Base-by-base conservation (phyloP, 2,888 invertebrate species). In the Troglohyphantes excavatus region DNA sequence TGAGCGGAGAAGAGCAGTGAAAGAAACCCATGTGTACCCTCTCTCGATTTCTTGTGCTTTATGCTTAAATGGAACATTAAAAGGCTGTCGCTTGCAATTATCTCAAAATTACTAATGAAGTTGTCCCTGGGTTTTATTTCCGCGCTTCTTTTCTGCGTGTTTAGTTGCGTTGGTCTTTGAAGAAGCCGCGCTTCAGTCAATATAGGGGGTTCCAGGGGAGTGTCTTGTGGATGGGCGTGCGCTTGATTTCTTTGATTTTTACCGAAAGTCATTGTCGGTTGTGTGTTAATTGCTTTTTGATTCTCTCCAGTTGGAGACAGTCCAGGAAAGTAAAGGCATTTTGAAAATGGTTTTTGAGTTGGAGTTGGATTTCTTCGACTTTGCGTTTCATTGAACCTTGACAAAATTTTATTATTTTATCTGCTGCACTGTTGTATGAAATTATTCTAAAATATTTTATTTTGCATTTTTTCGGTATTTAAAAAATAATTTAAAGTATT, bases 1-100 rank as follows among this genome's bases (percentile, higher is more conserved):
- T 43, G 63, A 61, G 61, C 29, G 29, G 21, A 29, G 19, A 9
- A 27, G 29, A 27, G 29, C 13, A 29, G 59, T 75, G 59, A 29
- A 59, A 61, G 61, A 61, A 61, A 21, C 75, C 26, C 29, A 46
- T 29, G 13, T 61, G 59, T 19, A 17, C 61, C 27, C 27, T n/a
- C n/a, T 61, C 33, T 17, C 29, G 23, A 17, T 59, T 27, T 59
- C 39, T 46, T 59, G 19, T 17, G 17, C 39, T 26, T 76, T 67
- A 43, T 43, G 78, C 68, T 72, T 43, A 83, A 73, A 83, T 68
- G 72, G 83, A 43, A 43, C 63, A 72, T 86, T 86, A 86, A 86
- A 86, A 86, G 78, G 70, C 70, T 72, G 79, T 72, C 79, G 21
- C 63, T 19, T 76, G 53, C 53, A 59, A 76, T 70, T 82, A 70